These are phyloP conservation scores for Lymantria monacha DNA, from an alignment of 2,888 invertebrate species.

Conservation along the genomic window DNA sequence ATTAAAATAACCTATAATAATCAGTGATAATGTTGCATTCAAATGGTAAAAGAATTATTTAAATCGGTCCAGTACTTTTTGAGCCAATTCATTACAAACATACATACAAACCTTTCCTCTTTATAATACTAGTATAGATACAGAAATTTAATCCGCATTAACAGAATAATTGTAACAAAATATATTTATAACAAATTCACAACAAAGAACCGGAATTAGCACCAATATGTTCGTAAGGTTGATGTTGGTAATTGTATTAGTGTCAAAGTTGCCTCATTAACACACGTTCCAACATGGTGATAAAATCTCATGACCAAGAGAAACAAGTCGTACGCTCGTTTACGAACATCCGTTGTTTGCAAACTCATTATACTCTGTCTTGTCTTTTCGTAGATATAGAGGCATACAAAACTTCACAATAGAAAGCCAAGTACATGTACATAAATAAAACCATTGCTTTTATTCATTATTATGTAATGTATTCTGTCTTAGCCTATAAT, in stretches of 20 bases:
- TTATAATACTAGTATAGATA: too few relatives aligned
- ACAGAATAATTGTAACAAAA: too few relatives aligned
- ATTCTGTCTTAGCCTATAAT: too few relatives aligned
- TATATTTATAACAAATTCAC: background rate
- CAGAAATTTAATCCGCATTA: too few relatives aligned
- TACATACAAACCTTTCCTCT: too few relatives aligned
- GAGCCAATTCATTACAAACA: too few relatives aligned
- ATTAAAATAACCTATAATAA: too few relatives aligned
- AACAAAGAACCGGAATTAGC: background rate
- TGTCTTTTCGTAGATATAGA: conserved; percentile 33
- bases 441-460: too few relatives aligned
- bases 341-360: conserved; percentile 49
- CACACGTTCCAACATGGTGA: conserved; percentile 19
- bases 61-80: too few relatives aligned
- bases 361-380: conserved; percentile 42
- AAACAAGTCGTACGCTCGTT: conserved; percentile 56
- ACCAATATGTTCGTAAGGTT: background rate
- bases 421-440: conserved; percentile 13
- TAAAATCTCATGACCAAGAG: conserved; percentile 31
- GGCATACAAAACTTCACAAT: conserved; percentile 26
- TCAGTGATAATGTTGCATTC: too few relatives aligned
- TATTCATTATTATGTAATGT: too few relatives aligned
- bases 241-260: background rate
- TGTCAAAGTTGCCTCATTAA: conserved; percentile 36
- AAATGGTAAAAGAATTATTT: too few relatives aligned